These are phyloP conservation scores for Nasonia longicornis DNA, from an alignment of 1,140 invertebrate genomes.

Conservation along the genomic window DNA sequence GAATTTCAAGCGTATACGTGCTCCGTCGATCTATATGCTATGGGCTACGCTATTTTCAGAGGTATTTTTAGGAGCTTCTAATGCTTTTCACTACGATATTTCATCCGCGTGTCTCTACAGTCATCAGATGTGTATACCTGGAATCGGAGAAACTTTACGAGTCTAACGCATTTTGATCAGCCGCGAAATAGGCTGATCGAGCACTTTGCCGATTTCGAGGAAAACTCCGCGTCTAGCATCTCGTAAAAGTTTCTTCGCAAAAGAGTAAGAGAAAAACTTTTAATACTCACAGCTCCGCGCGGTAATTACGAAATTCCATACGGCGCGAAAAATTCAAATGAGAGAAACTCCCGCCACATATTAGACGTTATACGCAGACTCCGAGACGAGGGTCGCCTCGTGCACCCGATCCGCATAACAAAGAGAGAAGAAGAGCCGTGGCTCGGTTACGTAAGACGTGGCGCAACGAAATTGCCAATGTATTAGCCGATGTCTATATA, in stretches of 20 bases:
- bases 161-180: neutral
- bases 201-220: too few relatives aligned
- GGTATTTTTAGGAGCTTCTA: neutral
- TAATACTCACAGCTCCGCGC: neutral
- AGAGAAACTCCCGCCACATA: constrained; percentile 29
- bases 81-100: neutral
- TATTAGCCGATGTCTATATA: neutral
- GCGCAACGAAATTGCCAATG: constrained; percentile 16
- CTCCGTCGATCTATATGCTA: too few relatives aligned
- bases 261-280: too few relatives aligned
- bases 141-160: neutral
- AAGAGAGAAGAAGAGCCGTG: neutral
- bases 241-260: too few relatives aligned
- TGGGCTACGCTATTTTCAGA: too few relatives aligned
- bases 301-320: constrained; percentile 19
- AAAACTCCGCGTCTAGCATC: too few relatives aligned
- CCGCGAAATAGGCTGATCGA: too few relatives aligned
- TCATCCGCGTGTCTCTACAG: neutral
- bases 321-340: constrained; percentile 39
- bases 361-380: neutral
- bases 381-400: neutral
- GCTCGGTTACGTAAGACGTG: neutral
- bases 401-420: constrained; percentile 22
- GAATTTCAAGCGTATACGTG: neutral
- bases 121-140: neutral